These are phyloP conservation scores for Anhinga anhinga DNA, from an alignment of 2,113 vertebrate genomes.

Conservation along the genomic window DNA sequence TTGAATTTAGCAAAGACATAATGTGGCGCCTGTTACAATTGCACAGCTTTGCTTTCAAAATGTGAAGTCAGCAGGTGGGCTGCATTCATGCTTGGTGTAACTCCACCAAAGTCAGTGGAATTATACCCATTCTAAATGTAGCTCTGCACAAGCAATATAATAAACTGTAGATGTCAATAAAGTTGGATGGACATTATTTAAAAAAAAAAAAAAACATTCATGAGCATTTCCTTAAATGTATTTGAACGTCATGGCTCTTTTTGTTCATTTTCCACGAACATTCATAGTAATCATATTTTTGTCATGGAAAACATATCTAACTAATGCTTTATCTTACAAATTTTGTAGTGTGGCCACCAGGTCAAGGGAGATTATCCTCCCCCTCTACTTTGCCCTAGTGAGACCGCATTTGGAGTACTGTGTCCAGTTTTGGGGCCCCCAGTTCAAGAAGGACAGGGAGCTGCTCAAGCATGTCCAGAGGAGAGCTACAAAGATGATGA, in stretches of 20 bases:
- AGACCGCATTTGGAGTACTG: too few relatives aligned
- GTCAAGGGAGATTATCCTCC: too few relatives aligned
- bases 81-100: conserved; percentile 15
- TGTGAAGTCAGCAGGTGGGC: conserved; percentile 6
- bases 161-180: background rate
- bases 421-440: too few relatives aligned
- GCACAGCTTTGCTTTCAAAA: conserved; percentile 48
- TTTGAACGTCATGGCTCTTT: background rate
- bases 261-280: background rate
- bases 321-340: background rate
- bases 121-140: background rate
- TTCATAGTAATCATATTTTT: background rate
- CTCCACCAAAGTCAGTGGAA: background rate
- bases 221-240: background rate
- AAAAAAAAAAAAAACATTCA: background rate
- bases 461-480: too few relatives aligned
- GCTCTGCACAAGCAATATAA: background rate
- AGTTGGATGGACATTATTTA: background rate
- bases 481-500: too few relatives aligned
- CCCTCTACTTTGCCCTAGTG: too few relatives aligned
- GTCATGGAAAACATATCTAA: background rate
- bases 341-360: too few relatives aligned
- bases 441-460: too few relatives aligned
- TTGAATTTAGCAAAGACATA: conserved; percentile 31
- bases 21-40: conserved; percentile 2